phyloP scores from a whole-genome alignment of 2,113 vertebrate genomes.

The Austrofundulus limnaeus region DNA sequence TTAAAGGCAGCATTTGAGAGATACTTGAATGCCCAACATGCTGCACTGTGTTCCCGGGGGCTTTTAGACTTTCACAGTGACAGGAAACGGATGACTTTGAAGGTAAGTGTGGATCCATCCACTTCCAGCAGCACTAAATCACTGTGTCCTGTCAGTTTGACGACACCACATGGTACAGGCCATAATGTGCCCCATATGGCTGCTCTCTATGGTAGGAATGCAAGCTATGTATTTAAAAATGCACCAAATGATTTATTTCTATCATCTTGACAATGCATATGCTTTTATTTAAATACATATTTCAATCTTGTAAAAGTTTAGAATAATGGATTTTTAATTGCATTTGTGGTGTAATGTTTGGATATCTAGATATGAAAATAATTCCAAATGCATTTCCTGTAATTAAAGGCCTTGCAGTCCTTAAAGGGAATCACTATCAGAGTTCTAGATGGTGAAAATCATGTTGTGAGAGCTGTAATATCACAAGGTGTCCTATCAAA shows the following conservation, averaged over 20 bases:
- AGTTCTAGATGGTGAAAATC: too few species aligned
- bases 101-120: constrained; percentile 62
- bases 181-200: constrained; percentile 67
- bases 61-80: constrained; percentile 49
- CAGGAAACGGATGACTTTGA: constrained; percentile 58
- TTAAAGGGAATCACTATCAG: too few species aligned
- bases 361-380: too few species aligned
- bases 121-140: constrained; percentile 60
- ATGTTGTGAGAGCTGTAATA: too few species aligned
- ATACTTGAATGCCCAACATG: constrained; percentile 63
- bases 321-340: too few species aligned
- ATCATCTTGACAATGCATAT: constrained; percentile 20
- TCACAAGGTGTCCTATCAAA: too few species aligned
- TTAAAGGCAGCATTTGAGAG: constrained; percentile 66
- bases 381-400: too few species aligned
- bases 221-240: constrained; percentile 27
- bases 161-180: constrained; percentile 43
- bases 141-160: constrained; percentile 64
- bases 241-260: constrained; percentile 6
- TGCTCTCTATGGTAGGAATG: constrained; percentile 34
- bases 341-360: too few species aligned
- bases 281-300: constrained; percentile 2
- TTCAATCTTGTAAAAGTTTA: too few species aligned
- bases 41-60: constrained; percentile 48
- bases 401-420: too few species aligned